phyloP scores from a whole-genome alignment of 2,113 vertebrate genomes.

The Pseudopipra pipra region DNA sequence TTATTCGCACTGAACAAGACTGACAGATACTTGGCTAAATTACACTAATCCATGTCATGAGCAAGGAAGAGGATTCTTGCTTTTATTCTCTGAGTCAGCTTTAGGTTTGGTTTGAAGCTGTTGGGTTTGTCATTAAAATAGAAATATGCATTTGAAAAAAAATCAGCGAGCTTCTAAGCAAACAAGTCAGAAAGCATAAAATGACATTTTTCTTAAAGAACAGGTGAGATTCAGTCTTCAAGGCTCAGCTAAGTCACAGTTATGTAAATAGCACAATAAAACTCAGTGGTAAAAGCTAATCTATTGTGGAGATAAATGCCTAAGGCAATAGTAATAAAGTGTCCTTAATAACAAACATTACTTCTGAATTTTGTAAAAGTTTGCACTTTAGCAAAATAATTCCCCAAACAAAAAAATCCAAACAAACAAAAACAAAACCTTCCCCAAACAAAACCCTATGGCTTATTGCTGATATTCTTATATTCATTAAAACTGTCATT shows the following conservation, averaged over 20 bases:
- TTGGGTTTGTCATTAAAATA: constrained; percentile 2
- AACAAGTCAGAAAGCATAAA: not conserved
- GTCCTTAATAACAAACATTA: not conserved
- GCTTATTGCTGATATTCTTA: not conserved
- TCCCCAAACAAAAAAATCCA: not conserved
- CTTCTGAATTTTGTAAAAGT: not conserved
- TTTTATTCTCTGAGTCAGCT: not conserved
- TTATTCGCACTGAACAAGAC: not conserved
- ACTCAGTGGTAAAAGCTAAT: not conserved
- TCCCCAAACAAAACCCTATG: not conserved
- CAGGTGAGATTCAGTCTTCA: not conserved
- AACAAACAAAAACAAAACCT: not conserved
- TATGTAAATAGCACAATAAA: constrained; percentile 3
- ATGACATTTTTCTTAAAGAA: constrained; percentile 14
- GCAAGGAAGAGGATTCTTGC: not conserved
- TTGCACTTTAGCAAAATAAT: not conserved
- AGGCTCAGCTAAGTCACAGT: not conserved
- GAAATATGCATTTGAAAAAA: not conserved
- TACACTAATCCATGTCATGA: not conserved
- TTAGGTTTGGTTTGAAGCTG: not conserved
- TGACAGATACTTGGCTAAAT: constrained; percentile 29
- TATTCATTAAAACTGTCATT: not conserved
- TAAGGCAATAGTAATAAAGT: not conserved
- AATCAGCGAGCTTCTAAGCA: not conserved
- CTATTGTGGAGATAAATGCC: not conserved